Conservation (phyloP, 2,797 vertebrate species). For the Acipenser ruthenus region DNA sequence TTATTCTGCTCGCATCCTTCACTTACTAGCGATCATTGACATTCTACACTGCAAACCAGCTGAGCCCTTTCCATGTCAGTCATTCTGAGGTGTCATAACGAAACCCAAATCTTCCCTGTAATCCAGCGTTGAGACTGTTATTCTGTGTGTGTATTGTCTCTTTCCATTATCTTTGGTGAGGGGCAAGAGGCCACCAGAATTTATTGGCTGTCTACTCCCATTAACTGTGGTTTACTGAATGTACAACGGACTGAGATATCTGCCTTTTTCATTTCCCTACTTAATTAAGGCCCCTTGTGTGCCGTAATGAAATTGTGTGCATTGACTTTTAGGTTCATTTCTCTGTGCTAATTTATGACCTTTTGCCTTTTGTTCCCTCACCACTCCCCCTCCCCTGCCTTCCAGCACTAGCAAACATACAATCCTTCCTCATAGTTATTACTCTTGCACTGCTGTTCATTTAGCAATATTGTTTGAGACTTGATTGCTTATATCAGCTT, state of each 20-base stretch:
- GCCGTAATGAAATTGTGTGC: constrained; percentile 37
- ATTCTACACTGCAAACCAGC: neutral
- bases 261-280: constrained; percentile 32
- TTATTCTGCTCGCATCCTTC: neutral
- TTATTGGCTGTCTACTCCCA: constrained; percentile 37
- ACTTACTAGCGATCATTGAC: neutral
- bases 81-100: constrained; percentile 8
- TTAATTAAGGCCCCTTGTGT: constrained; percentile 39
- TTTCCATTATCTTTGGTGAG: constrained; percentile 29
- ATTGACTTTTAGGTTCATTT: constrained; percentile 17
- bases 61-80: neutral
- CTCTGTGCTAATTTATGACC: constrained; percentile 29
- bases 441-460: no score
- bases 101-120: neutral
- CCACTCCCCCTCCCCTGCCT: neutral
- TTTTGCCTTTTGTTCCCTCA: constrained; percentile 6
- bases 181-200: constrained; percentile 29
- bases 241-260: constrained; percentile 29
- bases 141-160: constrained; percentile 25
- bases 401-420: neutral
- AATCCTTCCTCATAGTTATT: neutral
- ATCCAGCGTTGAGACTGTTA: constrained; percentile 15
- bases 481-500: no score
- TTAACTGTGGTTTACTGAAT: constrained; percentile 27
- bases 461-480: no score